Conservation (phyloP, 1,140 invertebrate species). For the Cardiocondyla obscurior region DNA sequence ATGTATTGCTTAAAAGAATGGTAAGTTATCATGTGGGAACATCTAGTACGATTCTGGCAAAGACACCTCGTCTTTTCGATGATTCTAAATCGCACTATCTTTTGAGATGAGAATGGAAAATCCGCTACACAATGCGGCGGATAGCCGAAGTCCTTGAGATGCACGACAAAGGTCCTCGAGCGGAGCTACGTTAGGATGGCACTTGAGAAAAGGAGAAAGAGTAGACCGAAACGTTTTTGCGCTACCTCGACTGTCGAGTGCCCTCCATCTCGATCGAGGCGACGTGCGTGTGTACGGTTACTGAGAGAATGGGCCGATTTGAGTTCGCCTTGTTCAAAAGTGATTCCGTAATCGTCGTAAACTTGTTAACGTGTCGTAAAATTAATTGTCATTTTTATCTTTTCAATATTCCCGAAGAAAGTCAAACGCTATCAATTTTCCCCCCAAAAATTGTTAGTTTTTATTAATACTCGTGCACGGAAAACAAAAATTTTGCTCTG, state of each 20-base stretch:
- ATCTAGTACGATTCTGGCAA: background rate
- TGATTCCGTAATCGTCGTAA: background rate
- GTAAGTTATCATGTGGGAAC: background rate
- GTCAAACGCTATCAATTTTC: background rate
- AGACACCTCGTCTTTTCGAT: background rate
- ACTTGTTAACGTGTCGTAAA: background rate
- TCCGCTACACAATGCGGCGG: constrained; percentile 33
- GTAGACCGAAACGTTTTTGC: constrained; percentile 51
- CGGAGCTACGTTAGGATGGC: constrained; percentile 49
- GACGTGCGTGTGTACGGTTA: background rate
- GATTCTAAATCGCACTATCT: background rate
- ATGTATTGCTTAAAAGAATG: background rate
- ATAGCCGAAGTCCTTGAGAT: constrained; percentile 37
- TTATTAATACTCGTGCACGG: no score
- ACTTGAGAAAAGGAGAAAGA: constrained; percentile 38
- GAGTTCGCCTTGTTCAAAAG: background rate
- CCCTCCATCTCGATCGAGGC: constrained; percentile 8
- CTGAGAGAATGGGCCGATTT: background rate
- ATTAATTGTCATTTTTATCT: constrained; percentile 22
- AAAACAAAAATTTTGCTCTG: no score
- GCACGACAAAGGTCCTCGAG: constrained; percentile 55
- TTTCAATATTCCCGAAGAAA: background rate
- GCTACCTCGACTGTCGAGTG: constrained; percentile 15
- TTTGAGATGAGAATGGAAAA: constrained; percentile 8
- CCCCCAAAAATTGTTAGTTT: no score